A percentile compares a stretch with the other conserved stretches of the same genome.
phyloP scores from a whole-genome alignment of 2,888 invertebrate genomes.

The Pomacea canaliculata region DNA sequence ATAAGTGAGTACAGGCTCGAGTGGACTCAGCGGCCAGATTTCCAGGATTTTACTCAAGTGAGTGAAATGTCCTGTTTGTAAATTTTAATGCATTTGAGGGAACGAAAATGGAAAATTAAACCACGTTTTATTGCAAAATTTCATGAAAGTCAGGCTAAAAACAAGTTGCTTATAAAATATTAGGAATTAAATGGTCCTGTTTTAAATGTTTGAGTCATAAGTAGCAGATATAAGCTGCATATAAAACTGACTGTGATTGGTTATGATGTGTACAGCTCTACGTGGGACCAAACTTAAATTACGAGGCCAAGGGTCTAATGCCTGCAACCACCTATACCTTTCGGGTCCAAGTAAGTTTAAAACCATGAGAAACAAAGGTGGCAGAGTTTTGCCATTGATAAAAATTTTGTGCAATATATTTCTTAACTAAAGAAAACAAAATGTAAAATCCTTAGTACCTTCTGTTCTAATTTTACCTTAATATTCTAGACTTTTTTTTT shows the following conservation, averaged over 20 bases:
- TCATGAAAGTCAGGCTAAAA: neutral
- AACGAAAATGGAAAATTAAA: neutral
- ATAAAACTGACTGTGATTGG: too few species aligned
- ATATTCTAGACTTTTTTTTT: too few species aligned
- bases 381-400: too few species aligned
- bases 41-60: conserved; percentile 63
- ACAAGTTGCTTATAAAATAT: too few species aligned
- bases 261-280: conserved; percentile 57
- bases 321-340: conserved; percentile 87
- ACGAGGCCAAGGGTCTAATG: conserved; percentile 80
- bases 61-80: neutral
- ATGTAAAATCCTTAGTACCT: too few species aligned
- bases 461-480: too few species aligned
- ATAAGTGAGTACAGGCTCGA: conserved; percentile 86
- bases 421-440: too few species aligned
- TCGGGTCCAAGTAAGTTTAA: conserved; percentile 75
- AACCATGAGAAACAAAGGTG: too few species aligned
- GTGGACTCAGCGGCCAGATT: conserved; percentile 61
- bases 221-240: too few species aligned
- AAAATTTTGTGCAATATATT: too few species aligned
- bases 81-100: neutral
- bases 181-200: too few species aligned
- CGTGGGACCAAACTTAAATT: conserved; percentile 67
- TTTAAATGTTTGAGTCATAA: too few species aligned
- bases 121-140: neutral